Percentiles rank a stretch among this genome's conserved stretches.
These are phyloP conservation scores for Ectemnius lituratus DNA, from an alignment of 2,888 invertebrate species.

Conservation along the genomic window DNA sequence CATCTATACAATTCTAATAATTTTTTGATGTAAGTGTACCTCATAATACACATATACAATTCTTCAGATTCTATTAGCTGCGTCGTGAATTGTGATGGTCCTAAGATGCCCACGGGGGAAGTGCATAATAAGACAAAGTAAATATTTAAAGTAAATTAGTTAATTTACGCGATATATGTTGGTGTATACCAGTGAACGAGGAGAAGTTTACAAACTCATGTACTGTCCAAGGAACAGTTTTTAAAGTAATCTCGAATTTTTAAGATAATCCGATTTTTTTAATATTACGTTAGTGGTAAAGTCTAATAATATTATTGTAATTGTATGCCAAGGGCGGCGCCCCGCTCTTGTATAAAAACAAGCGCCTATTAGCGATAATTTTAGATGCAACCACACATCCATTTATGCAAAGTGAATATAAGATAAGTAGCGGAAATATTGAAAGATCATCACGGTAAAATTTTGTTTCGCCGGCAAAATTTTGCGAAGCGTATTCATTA, in stretches of 20 bases:
- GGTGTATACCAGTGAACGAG: constrained; percentile 70
- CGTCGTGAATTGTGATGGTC: constrained; percentile 68
- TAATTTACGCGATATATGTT: constrained; percentile 50
- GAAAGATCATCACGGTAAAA: constrained; percentile 57
- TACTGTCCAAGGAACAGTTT: constrained; percentile 68
- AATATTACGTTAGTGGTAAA: constrained; percentile 69
- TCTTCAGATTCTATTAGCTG: constrained; percentile 43
- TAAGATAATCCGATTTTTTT: constrained; percentile 67
- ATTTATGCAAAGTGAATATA: constrained; percentile 59
- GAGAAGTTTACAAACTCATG: constrained; percentile 25
- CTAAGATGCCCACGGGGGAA: constrained; percentile 69
- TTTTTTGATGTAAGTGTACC: constrained; percentile 50
- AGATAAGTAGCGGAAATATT: constrained; percentile 61
- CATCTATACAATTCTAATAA: constrained; percentile 48
- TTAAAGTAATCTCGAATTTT: constrained; percentile 68
- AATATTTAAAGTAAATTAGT: constrained; percentile 65
- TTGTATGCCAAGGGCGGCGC: constrained; percentile 50
- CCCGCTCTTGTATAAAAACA: constrained; percentile 48
- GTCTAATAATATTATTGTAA: constrained; percentile 67
- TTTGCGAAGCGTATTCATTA: constrained; percentile 49
- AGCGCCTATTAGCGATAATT: constrained; percentile 70
- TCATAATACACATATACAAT: constrained; percentile 43
- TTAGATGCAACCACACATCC: constrained; percentile 59
- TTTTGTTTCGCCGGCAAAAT: constrained; percentile 48
- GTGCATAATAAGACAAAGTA: constrained; percentile 71